Percentiles rank a stretch among this genome's conserved stretches.
Evolutionary conservation across 2,888 invertebrate species (phyloP).

Genomic region (Caenorhabditis macrosperma): DNA sequence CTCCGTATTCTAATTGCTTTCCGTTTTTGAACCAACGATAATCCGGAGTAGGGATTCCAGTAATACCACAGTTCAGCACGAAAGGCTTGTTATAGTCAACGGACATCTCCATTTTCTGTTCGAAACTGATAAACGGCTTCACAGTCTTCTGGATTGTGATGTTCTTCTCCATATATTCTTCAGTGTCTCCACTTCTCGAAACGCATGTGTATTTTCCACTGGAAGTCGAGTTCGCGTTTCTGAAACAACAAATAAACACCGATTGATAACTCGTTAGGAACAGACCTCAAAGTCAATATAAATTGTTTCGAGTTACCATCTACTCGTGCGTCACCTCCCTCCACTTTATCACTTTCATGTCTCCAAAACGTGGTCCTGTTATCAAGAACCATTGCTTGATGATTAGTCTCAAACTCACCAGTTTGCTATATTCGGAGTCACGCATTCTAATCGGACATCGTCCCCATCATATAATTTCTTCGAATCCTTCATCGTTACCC

Average conservation of each 20-base stretch:
- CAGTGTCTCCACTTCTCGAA: not conserved
- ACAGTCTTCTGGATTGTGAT: conserved; percentile 16
- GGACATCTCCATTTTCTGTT: not conserved
- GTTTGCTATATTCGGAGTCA: not conserved
- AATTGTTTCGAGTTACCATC: not conserved
- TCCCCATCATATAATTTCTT: not conserved
- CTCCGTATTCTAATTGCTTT: not conserved
- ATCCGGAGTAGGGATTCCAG: conserved; percentile 42
- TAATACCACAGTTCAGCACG: conserved; percentile 28
- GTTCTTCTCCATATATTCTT: not conserved
- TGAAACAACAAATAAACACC: conserved; percentile 10
- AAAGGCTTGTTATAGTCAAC: conserved; percentile 15
- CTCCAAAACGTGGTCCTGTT: not conserved
- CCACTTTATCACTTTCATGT: not conserved
- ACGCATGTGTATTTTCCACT: conserved; percentile 48
- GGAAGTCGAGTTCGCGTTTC: conserved; percentile 9
- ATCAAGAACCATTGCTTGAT: not conserved
- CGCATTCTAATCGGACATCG: not conserved
- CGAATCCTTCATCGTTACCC: not conserved
- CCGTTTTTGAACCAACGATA: conserved; percentile 50
- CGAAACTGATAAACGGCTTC: not conserved
- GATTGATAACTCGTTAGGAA: not conserved
- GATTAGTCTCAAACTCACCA: not conserved
- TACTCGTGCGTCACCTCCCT: not conserved
- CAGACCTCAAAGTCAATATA: conserved; percentile 2